Evolutionary conservation across 2,797 vertebrate species (phyloP).

Genomic region (Myotis pilosus): DNA sequence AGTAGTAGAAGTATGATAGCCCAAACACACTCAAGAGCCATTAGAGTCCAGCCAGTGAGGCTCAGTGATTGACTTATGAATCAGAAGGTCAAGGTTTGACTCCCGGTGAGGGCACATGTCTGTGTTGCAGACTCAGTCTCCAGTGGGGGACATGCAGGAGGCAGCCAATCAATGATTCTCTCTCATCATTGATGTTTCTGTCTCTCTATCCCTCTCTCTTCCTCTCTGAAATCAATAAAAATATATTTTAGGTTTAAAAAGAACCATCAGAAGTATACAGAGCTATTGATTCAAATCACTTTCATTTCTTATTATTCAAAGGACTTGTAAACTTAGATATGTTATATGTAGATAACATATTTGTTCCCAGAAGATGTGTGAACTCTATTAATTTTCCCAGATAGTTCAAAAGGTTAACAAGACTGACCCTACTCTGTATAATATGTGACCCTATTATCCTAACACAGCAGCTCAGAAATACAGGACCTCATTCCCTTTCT

Average conservation of each 20-base stretch:
- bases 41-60: not conserved
- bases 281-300: not conserved
- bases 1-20: not conserved
- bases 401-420: not conserved
- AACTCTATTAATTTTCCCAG: not conserved
- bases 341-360: not conserved
- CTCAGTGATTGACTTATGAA: too few species aligned
- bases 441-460: not conserved
- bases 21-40: not conserved
- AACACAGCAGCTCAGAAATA: not conserved
- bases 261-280: too few species aligned
- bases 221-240: too few species aligned
- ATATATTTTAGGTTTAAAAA: too few species aligned
- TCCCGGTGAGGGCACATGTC: too few species aligned
- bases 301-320: conserved; percentile 1
- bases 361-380: not conserved
- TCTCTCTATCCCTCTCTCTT: too few species aligned
- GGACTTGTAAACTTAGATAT: not conserved
- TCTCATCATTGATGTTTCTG: too few species aligned
- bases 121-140: too few species aligned
- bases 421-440: not conserved
- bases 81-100: too few species aligned
- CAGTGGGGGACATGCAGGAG: too few species aligned
- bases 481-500: not conserved
- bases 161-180: too few species aligned